Conservation (phyloP, 1,140 invertebrate species). For the Apolygus lucorum region DNA sequence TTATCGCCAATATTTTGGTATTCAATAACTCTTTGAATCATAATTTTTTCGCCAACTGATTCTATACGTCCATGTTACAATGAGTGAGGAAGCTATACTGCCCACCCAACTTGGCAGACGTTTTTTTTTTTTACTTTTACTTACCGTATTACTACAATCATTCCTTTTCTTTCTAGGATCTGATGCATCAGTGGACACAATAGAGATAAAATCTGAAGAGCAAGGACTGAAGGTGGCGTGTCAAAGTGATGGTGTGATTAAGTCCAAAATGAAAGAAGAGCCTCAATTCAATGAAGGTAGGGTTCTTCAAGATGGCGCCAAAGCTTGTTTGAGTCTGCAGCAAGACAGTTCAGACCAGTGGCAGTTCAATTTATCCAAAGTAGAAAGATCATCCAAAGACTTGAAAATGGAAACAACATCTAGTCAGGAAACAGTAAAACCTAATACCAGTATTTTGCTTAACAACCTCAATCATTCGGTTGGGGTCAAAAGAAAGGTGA, state of each 20-base stretch:
- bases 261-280: neutral
- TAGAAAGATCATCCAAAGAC: neutral
- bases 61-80: too few relatives aligned
- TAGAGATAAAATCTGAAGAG: too few relatives aligned
- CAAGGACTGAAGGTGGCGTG: too few relatives aligned
- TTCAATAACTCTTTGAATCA: too few relatives aligned
- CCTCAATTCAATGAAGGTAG: neutral
- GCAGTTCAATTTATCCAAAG: conserved; percentile 15
- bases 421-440: neutral
- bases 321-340: neutral
- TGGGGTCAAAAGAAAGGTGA: neutral
- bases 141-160: too few relatives aligned
- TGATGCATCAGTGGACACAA: too few relatives aligned
- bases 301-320: neutral
- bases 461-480: neutral
- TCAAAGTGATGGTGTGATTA: neutral
- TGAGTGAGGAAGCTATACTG: too few relatives aligned
- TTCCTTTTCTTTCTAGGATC: too few relatives aligned
- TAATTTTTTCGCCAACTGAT: too few relatives aligned
- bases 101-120: too few relatives aligned
- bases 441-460: neutral
- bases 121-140: too few relatives aligned
- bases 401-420: neutral
- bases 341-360: conserved; percentile 1
- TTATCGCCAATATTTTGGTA: too few relatives aligned